Evolutionary conservation across 1,140 invertebrate genomes (phyloP), one percentile per base, ranked within the genome.

Genomic region (Hetaerina americana): DNA sequence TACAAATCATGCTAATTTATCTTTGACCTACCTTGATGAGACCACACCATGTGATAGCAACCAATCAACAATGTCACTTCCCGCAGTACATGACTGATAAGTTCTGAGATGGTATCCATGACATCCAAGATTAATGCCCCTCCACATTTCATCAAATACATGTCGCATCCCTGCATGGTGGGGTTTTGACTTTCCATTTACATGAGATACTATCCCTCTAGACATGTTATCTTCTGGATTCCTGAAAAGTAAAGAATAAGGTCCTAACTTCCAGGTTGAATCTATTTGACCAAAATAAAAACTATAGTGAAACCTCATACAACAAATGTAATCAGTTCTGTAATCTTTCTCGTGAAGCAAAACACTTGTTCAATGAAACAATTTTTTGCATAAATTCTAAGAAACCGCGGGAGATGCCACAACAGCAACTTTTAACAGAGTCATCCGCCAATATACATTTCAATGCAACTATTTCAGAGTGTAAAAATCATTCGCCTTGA

Each of bases 51-150:
- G 87, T 70, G 82, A 80, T 68, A 92, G 84, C 66, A 93, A 82
- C 91, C 91, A 93, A 76, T 92, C 89, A 5, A 93, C 89, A 25
- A 93, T 78, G 77, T 91, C 87, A 69, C 84, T 88, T 15, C 90
- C 91, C 28, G 87, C 78, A 76, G 92, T 88, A 77, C 89, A 90
- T 73, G 86, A 85, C 57, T 85, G 81, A 77, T 88, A 89, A 71
- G 85, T 90, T 77, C 88, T 85, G 12, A 90, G 78, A 72, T 87
- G 82, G 76, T 90, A 84, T 67, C 89, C 81, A 76, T 90, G 87
- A 1, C 84, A 87, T 74, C 86, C 84, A 72, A 90, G 83, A 49
- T 82, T 79, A 15, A 27, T 57, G 70, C 31, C 15, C 3, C 22
- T 12, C 40, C 85, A 85, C 27, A 94, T 85, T 79, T 91, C 87